Percentiles rank a stretch among this genome's conserved stretches.
phyloP scores from a whole-genome alignment of 2,797 vertebrate genomes.

The Todus mexicanus region DNA sequence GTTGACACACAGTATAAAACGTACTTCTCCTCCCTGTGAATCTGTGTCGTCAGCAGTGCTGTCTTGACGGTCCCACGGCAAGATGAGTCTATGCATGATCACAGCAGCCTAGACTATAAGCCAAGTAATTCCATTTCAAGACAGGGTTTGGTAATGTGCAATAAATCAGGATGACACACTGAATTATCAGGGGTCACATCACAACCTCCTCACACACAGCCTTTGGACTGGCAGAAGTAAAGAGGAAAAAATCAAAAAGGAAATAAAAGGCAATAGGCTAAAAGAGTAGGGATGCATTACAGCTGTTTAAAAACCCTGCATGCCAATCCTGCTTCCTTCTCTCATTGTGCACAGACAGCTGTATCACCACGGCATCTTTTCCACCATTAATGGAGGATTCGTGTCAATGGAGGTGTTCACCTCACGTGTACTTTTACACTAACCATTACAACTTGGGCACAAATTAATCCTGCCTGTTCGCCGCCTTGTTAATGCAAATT shows the following conservation, averaged over 20 bases:
- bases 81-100: neutral
- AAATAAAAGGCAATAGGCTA: neutral
- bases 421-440: neutral
- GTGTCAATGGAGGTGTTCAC: neutral
- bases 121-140: neutral
- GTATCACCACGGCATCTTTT: neutral
- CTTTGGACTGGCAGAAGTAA: neutral
- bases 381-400: neutral
- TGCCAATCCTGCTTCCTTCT: neutral
- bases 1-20: neutral
- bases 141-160: neutral
- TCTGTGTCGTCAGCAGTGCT: neutral
- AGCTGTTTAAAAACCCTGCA: neutral
- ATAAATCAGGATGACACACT: neutral
- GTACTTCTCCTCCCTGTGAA: rapidly evolving
- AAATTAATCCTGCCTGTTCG: neutral
- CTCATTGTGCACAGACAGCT: neutral
- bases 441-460: rapidly evolving
- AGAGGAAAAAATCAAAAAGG: neutral
- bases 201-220: neutral
- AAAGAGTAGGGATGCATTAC: neutral
- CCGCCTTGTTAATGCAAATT: neutral
- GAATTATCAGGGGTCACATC: neutral
- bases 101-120: neutral
- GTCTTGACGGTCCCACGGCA: neutral